Conservation (phyloP, 2,113 vertebrate genomes). For the Crypturellus undulatus region DNA sequence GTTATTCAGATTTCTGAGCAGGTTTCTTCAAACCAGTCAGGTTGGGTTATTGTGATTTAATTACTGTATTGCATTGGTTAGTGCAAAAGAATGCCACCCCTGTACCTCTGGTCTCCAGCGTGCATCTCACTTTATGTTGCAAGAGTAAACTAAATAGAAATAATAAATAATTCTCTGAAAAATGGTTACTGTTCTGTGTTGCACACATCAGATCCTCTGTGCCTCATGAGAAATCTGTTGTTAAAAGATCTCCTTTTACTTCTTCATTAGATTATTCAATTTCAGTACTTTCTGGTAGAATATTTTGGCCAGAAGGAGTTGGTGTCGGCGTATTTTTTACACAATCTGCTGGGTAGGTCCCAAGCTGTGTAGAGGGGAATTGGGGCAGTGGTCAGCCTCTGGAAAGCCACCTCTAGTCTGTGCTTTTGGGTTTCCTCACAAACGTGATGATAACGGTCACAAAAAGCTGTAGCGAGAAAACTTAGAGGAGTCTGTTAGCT, state of each 20-base stretch:
- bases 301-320: not conserved
- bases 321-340: not conserved
- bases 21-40: not conserved
- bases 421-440: not conserved
- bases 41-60: not conserved
- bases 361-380: not conserved
- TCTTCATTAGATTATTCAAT: not conserved
- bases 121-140: not conserved
- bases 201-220: not conserved
- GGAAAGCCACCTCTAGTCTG: not conserved
- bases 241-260: not conserved
- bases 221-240: not conserved
- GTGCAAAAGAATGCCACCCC: not conserved
- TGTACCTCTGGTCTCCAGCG: not conserved
- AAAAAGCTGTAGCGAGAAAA: not conserved
- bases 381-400: not conserved
- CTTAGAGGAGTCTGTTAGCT: not conserved
- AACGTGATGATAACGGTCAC: not conserved
- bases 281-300: not conserved
- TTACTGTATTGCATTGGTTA: not conserved
- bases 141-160: not conserved
- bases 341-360: fast-evolving
- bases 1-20: not conserved
- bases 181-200: not conserved
- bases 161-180: not conserved